Evolutionary conservation across 2,797 vertebrate species (phyloP).

Genomic region (Girardinus metallicus): DNA sequence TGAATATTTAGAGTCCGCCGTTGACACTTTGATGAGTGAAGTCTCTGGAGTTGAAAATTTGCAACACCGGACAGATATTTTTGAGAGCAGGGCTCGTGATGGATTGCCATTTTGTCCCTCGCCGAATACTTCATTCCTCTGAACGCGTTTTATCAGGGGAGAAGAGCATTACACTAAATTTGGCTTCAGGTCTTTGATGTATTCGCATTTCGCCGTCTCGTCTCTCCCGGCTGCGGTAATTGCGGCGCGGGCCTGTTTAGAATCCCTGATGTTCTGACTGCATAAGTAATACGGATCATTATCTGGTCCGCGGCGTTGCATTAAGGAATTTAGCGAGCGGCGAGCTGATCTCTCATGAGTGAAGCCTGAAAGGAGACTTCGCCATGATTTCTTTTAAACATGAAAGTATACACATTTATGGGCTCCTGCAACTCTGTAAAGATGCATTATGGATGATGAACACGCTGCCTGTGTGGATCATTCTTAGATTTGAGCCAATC

Average conservation of each 20-base stretch:
- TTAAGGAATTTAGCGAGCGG: conserved; percentile 42
- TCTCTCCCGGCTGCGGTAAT: conserved; percentile 58
- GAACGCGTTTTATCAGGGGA: conserved; percentile 58
- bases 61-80: conserved; percentile 70
- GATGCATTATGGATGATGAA: conserved; percentile 23
- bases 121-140: conserved; percentile 54
- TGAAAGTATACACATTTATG: conserved; percentile 6
- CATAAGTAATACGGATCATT: conserved; percentile 64
- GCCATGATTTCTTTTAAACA: conserved; percentile 12
- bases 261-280: conserved; percentile 62
- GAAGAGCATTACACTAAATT: conserved; percentile 45
- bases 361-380: conserved; percentile 23
- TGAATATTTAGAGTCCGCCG: conserved; percentile 73
- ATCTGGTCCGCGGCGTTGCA: conserved; percentile 55
- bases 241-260: conserved; percentile 52
- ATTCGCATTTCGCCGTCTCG: conserved; percentile 36
- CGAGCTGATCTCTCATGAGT: conserved; percentile 47
- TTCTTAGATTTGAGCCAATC: neutral
- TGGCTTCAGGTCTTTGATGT: conserved; percentile 61
- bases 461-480: neutral
- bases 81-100: conserved; percentile 51
- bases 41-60: conserved; percentile 70
- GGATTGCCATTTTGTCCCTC: conserved; percentile 60
- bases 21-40: conserved; percentile 77
- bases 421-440: conserved; percentile 4